A percentile compares a stretch with the other conserved stretches of the same genome.
These are phyloP conservation scores for Epicampocera succincta DNA, from an alignment of 2,888 invertebrate species.

Conservation along the genomic window DNA sequence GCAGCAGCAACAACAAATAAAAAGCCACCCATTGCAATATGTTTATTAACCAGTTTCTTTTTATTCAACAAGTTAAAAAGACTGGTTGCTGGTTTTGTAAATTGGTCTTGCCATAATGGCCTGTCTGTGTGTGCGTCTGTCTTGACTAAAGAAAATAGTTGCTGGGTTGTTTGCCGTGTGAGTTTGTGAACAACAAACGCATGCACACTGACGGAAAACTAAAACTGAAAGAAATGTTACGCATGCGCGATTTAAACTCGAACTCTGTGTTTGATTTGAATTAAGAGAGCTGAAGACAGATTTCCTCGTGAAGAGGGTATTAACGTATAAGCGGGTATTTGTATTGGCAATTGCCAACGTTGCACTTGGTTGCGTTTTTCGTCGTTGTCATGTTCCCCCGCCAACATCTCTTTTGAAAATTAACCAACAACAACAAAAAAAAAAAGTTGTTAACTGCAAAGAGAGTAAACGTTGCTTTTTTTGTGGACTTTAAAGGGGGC, in stretches of 20 bases:
- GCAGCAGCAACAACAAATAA: slow-evolving; percentile 28
- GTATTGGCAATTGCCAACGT: slow-evolving; percentile 31
- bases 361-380: slow-evolving; percentile 57
- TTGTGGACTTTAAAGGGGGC: background rate
- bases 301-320: background rate
- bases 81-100: slow-evolving; percentile 32
- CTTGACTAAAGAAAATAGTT: slow-evolving; percentile 10
- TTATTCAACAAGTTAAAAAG: slow-evolving; percentile 45
- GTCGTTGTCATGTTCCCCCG: background rate
- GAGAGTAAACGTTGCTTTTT: background rate
- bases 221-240: slow-evolving; percentile 58
- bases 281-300: slow-evolving; percentile 6
- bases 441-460: slow-evolving; percentile 31
- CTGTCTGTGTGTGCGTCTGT: slow-evolving; percentile 1
- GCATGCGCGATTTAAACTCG: slow-evolving; percentile 60
- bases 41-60: slow-evolving; percentile 62
- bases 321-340: slow-evolving; percentile 36
- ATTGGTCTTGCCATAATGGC: slow-evolving; percentile 32
- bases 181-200: slow-evolving; percentile 20
- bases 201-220: slow-evolving; percentile 51
- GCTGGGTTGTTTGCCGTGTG: slow-evolving; percentile 23
- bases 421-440: too few relatives aligned
- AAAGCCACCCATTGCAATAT: slow-evolving; percentile 66
- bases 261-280: too few relatives aligned
- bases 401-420: slow-evolving; percentile 1